phyloP scores from a whole-genome alignment of 92 coral and sea anemone genomes.

The Heteractis magnifica region DNA sequence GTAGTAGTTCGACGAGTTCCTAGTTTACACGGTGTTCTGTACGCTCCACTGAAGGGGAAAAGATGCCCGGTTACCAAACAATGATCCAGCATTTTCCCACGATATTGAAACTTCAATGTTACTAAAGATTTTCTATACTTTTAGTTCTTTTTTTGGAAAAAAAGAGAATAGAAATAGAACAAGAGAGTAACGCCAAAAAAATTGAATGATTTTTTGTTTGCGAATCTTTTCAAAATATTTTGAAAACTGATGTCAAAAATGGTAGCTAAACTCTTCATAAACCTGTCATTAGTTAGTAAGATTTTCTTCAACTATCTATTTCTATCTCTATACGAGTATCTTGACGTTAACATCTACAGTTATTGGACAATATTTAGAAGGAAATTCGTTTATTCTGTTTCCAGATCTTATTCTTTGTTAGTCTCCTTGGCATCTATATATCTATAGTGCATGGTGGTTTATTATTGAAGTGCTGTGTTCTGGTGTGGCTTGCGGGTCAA shows the following conservation, averaged over 20 bases:
- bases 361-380: neutral
- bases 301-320: too few species aligned
- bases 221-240: neutral
- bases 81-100: neutral
- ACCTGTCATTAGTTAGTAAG: neutral
- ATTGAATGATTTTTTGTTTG: neutral
- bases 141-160: neutral
- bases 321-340: too few species aligned
- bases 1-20: neutral
- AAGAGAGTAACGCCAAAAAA: neutral
- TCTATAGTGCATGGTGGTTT: neutral
- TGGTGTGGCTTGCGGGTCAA: neutral
- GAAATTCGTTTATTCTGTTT: neutral
- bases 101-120: neutral
- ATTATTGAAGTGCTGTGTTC: neutral
- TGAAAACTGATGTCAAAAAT: neutral
- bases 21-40: slow-evolving; percentile 9
- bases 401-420: neutral
- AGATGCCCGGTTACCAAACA: slow-evolving; percentile 19
- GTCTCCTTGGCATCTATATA: neutral
- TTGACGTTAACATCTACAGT: too few species aligned
- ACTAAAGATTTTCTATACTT: neutral
- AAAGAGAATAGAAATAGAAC: neutral
- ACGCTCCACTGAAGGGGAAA: slow-evolving; percentile 34
- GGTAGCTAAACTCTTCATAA: neutral